Conservation (phyloP, 2,888 invertebrate species). For the Protodeltote pygarga region DNA sequence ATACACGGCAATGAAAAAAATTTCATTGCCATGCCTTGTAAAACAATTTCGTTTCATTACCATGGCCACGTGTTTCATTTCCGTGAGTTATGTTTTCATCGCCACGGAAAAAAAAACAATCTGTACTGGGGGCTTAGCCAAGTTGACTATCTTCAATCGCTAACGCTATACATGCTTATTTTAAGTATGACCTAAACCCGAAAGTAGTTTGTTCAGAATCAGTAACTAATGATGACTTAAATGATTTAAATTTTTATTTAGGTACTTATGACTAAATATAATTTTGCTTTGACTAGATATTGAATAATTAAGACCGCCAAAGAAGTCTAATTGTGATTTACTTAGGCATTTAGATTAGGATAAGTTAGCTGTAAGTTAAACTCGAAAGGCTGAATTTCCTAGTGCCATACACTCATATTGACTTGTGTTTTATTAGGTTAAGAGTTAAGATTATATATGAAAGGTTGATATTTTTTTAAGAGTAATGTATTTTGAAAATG, state of each 20-base stretch:
- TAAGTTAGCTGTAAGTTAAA: background rate
- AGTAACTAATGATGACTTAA: too few relatives aligned
- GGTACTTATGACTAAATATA: too few relatives aligned
- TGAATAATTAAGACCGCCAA: conserved; percentile 1
- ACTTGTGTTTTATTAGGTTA: background rate
- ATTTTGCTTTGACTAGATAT: background rate
- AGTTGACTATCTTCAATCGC: too few relatives aligned
- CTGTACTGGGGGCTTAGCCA: too few relatives aligned
- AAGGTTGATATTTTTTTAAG: conserved; percentile 2
- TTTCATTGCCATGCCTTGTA: conserved; percentile 8
- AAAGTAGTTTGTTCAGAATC: too few relatives aligned
- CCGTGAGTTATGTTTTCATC: conserved; percentile 12
- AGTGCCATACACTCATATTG: conserved; percentile 1
- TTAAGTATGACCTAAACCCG: too few relatives aligned
- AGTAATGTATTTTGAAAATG: too few relatives aligned
- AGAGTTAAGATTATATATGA: background rate
- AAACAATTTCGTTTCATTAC: conserved; percentile 9
- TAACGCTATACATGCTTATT: too few relatives aligned
- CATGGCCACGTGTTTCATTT: conserved; percentile 10
- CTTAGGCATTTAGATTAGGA: too few relatives aligned
- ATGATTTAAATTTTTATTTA: too few relatives aligned
- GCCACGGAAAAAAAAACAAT: conserved; percentile 1
- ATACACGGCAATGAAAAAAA: background rate
- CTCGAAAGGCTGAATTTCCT: conserved; percentile 1
- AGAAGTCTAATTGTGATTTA: background rate